Evolutionary conservation across 2,888 invertebrate genomes (phyloP), one percentile per base, ranked within the genome.

Genomic region (Pollenia griseotomentosa): DNA sequence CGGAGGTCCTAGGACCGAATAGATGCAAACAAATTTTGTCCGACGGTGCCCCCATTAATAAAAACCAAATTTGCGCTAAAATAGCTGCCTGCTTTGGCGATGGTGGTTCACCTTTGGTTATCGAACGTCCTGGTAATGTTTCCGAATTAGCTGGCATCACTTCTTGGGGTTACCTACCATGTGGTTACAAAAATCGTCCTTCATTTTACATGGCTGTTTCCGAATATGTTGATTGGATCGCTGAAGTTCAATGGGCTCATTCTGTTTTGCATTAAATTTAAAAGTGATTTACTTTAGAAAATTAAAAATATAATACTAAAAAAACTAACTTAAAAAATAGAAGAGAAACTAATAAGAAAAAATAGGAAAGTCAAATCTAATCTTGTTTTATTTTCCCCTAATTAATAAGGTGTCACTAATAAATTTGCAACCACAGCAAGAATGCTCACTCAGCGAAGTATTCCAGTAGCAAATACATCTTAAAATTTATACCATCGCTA

Each of bases 81-180:
- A 89, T 91, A 5, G 87, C 88, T 42, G 90, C 90, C 19, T 92
- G 92, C 82, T 90, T 90, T 40, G 92, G 92, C 5, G 92, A 92
- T 70, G 92, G 92, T 7, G 92, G 92, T 40, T 90, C 90, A 23
- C 92, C 92, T 0, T 65, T 92, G 48, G 91, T 92, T 42, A 88
- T 90, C 70, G 90, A 92, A 89, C 91, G 90, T 68, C 83, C 86
- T 5, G 65, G 75, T n/a, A 90, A 89, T 46, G 87, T 89, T 2
- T 83, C 89, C 4, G 92, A 91, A 19, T 85, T 92, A 40, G 89
- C 90, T 14, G 92, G 90, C 0, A 86, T 92, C 0, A 90, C 90
- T 11, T 92, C 92, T 5, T 92, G 90, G 90, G 90, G 89, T 75
- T 92, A 92, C 53, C 86, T 91, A 88, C 92, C 92, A 9, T 92